Conservation (phyloP, 2,888 invertebrate species). For the Plagodis pulveraria region DNA sequence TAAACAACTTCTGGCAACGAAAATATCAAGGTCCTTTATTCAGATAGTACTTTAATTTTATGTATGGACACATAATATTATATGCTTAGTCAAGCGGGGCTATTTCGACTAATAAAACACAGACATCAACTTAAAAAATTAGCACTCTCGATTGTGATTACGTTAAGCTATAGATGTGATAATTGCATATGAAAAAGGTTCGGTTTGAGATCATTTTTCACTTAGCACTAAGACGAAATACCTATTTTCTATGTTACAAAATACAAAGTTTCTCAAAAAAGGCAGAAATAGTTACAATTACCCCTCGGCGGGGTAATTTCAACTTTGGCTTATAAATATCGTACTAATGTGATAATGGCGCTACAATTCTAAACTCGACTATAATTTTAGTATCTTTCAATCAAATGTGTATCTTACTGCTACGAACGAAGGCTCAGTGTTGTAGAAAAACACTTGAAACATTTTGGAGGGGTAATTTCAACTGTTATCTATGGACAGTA, state of each 20-base stretch:
- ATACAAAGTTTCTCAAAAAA: slow-evolving; percentile 4
- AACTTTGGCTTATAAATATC: slow-evolving; percentile 1
- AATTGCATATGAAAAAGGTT: slow-evolving; percentile 4
- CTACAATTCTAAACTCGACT: slow-evolving; percentile 5
- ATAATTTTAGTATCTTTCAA: slow-evolving; percentile 5
- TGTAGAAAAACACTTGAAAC: slow-evolving; percentile 5
- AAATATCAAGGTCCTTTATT: too few species aligned
- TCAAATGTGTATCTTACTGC: slow-evolving; percentile 6
- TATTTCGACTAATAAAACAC: slow-evolving; percentile 10
- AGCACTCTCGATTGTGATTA: slow-evolving; percentile 5
- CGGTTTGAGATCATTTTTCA: slow-evolving; percentile 4
- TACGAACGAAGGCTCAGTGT: slow-evolving; percentile 5
- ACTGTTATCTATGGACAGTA: slow-evolving; percentile 4
- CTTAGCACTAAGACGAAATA: slow-evolving; percentile 4
- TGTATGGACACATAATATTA: too few species aligned
- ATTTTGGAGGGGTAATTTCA: slow-evolving; percentile 6
- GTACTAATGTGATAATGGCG: slow-evolving; percentile 4
- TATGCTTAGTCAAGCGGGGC: neutral
- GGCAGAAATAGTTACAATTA: slow-evolving; percentile 6
- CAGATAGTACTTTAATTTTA: too few species aligned
- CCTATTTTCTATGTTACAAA: slow-evolving; percentile 2
- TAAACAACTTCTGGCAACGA: too few species aligned
- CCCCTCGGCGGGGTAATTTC: slow-evolving; percentile 7
- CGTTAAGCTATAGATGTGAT: slow-evolving; percentile 5
- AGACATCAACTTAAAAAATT: slow-evolving; percentile 5